A percentile compares a stretch with the other conserved stretches of the same genome.
phyloP scores from a whole-genome alignment of 2,797 vertebrate species.

The Ataeniobius toweri region DNA sequence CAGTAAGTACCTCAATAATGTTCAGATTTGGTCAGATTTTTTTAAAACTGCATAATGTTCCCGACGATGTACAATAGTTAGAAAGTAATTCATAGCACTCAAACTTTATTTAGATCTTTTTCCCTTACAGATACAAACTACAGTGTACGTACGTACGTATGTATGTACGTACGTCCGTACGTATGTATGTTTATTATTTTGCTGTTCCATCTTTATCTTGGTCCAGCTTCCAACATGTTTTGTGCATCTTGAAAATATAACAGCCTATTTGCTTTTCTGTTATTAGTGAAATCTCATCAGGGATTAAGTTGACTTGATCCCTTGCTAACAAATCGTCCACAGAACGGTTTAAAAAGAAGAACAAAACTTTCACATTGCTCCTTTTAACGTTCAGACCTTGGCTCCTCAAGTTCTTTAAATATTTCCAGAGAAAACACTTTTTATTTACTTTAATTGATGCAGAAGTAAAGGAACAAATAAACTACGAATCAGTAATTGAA shows the following conservation, averaged over 20 bases:
- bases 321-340: not conserved
- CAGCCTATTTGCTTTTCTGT: not conserved
- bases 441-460: not conserved
- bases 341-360: not conserved
- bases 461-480: not conserved
- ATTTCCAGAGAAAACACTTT: not conserved
- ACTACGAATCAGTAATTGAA: not conserved
- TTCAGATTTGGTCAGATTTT: not conserved
- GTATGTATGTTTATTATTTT: not conserved
- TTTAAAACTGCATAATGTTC: not conserved
- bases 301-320: not conserved
- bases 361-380: not conserved
- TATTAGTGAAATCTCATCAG: not conserved
- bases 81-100: too few relatives aligned
- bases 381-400: not conserved
- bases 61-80: not conserved
- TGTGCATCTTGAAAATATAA: not conserved
- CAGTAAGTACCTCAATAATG: not conserved
- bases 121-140: too few relatives aligned
- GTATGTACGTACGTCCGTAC: too few relatives aligned
- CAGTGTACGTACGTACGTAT: too few relatives aligned
- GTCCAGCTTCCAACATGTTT: not conserved
- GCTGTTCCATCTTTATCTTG: not conserved
- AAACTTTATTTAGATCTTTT: too few relatives aligned
- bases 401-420: not conserved